Evolutionary conservation across 2,113 vertebrate species (phyloP).

Genomic region (Saccopteryx leptura): DNA sequence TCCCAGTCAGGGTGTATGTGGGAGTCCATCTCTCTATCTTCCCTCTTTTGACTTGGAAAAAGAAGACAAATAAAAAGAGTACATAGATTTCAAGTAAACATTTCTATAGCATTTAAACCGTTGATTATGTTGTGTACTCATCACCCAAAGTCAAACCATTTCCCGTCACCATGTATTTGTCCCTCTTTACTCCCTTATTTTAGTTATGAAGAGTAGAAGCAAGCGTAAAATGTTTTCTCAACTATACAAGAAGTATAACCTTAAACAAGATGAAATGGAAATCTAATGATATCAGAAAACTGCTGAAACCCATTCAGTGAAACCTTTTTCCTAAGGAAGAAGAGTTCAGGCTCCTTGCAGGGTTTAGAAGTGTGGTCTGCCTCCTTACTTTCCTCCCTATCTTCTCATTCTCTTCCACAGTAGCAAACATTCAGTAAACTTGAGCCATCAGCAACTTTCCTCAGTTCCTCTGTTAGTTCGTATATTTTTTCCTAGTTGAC

Average conservation of each 20-base stretch:
- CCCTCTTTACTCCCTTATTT: not conserved
- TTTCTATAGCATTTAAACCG: too few relatives aligned
- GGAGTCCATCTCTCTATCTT: too few relatives aligned
- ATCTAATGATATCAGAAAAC: not conserved
- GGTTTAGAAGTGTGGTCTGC: accelerated
- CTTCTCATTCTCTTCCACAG: not conserved
- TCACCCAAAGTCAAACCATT: too few relatives aligned
- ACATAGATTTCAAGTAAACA: too few relatives aligned
- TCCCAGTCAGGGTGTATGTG: too few relatives aligned
- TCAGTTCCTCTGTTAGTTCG: not conserved
- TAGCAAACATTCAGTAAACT: not conserved
- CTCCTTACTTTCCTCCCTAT: not conserved
- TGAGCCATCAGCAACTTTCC: not conserved
- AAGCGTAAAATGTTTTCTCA: not conserved
- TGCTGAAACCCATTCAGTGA: not conserved
- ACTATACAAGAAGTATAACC: not conserved
- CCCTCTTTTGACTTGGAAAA: too few relatives aligned
- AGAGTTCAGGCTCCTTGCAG: not conserved
- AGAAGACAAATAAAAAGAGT: too few relatives aligned
- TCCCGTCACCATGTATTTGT: too few relatives aligned
- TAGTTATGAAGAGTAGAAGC: not conserved
- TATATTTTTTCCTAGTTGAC: not conserved
- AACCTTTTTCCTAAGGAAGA: not conserved
- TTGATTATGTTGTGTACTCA: too few relatives aligned
- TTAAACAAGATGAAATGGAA: not conserved